Evolutionary conservation across 2,797 vertebrate species (phyloP), one percentile per base, ranked within the genome.

Genomic region (Fratercula arctica): DNA sequence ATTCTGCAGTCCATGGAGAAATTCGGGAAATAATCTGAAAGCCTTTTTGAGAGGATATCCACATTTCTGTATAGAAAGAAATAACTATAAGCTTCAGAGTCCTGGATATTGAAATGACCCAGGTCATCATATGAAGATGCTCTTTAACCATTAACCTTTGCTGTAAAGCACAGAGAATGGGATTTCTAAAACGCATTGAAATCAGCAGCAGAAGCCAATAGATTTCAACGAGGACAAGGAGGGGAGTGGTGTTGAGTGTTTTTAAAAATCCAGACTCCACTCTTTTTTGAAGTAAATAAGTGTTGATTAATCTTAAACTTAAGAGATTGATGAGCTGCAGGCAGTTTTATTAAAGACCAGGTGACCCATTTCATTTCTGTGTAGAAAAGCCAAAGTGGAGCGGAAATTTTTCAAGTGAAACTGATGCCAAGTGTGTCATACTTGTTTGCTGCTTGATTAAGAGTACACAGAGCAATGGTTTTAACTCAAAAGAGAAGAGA

Each of bases 281-380:
- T 76, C 54, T 74, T 73, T 16, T 95, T 95, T 95, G 85, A 95
- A 95, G 89, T 68, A 80, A 93, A 25, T 72, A 94, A 70, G 67
- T 70, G 56, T 85, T 96, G 70, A 90, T 93, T 91, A 88, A 86
- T 76, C 54, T 84, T 76, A 57, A 93, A 70, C 13, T 70, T 91
- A 76, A 82, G 21, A 89, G 73, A 69, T 1, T 69, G 83, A 68
- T 74, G 70, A 91, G 53, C 69, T 68, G 54, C 76, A 70, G 59
- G 63, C 51, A 88, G 20, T 76, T 88, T 74, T 84, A 73, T 79
- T 92, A 81, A 92, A 85, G 54, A 82, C 21, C 31, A 90, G 33
- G 35, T 85, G 68, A 94, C 20, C 26, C 15, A 15, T 82, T 94
- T 88, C 1, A 74, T 73, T 87, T 82, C 63, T 89, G 20, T 64